Conservation (phyloP, 1,140 invertebrate genomes). For the Laupala kohalensis region DNA sequence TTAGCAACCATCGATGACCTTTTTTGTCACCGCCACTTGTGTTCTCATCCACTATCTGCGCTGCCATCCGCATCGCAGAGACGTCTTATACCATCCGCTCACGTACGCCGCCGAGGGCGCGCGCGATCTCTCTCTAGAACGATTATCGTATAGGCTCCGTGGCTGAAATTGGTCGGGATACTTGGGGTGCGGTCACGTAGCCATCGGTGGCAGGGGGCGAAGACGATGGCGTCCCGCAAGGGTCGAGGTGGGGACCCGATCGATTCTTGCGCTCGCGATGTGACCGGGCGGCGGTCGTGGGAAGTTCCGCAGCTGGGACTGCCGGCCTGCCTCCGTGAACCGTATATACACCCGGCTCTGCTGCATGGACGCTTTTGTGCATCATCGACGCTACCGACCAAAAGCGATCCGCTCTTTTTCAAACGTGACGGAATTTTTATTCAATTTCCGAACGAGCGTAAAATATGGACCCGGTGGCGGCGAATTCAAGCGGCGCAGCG, state of each 20-base stretch:
- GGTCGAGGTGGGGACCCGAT: not conserved
- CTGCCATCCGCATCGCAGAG: no score
- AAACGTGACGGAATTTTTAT: not conserved
- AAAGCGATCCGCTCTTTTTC: not conserved
- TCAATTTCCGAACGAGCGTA: not conserved
- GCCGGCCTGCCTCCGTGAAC: not conserved
- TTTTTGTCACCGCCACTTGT: no score
- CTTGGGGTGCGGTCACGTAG: not conserved
- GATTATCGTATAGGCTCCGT: not conserved
- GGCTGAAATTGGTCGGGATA: not conserved
- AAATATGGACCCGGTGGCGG: not conserved
- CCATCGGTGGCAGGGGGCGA: no score
- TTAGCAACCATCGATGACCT: no score
- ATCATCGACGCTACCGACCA: not conserved
- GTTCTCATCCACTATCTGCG: no score
- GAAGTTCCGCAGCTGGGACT: not conserved
- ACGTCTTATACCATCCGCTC: no score
- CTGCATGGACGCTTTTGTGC: no score
- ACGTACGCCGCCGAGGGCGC: no score
- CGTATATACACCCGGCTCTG: not conserved
- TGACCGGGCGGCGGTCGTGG: not conserved
- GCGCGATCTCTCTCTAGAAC: not conserved
- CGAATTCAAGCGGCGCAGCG: not conserved
- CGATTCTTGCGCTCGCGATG: not conserved
- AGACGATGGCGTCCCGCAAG: not conserved